Percentiles rank a stretch among this genome's conserved stretches.
Evolutionary conservation across 2,797 vertebrate species (phyloP).

Genomic region (Aratinga solstitialis): DNA sequence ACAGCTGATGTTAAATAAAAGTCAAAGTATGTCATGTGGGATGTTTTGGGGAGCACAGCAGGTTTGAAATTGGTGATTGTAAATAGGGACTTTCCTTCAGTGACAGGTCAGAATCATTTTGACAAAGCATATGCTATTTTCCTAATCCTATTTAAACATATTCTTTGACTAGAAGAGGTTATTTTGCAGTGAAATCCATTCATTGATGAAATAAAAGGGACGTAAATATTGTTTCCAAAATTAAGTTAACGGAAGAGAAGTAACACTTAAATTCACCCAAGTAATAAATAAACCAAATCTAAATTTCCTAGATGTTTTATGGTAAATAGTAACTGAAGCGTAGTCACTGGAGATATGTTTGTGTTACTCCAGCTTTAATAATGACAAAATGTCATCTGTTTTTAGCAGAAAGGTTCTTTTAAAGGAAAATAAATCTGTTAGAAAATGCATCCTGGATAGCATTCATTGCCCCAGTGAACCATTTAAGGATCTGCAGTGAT

Average conservation of each 20-base stretch:
- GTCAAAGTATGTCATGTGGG: not conserved
- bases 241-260: not conserved
- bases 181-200: not conserved
- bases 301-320: not conserved
- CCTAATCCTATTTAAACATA: not conserved
- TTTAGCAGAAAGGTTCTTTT: conserved; percentile 13
- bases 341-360: not conserved
- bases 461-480: conserved; percentile 62
- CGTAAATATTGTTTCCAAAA: not conserved
- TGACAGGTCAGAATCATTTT: not conserved
- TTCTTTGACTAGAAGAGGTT: not conserved
- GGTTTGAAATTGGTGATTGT: not conserved
- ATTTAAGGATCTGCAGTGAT: conserved; percentile 60
- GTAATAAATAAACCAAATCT: not conserved
- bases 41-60: not conserved
- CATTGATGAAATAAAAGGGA: not conserved
- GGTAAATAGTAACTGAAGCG: not conserved
- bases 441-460: conserved; percentile 42
- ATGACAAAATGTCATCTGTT: not conserved
- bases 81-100: not conserved
- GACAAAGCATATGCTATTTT: not conserved
- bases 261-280: not conserved
- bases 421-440: conserved; percentile 24
- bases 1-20: not conserved
- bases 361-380: not conserved